Base-by-base conservation (phyloP, 2,113 vertebrate species). In the Nipponia nippon region DNA sequence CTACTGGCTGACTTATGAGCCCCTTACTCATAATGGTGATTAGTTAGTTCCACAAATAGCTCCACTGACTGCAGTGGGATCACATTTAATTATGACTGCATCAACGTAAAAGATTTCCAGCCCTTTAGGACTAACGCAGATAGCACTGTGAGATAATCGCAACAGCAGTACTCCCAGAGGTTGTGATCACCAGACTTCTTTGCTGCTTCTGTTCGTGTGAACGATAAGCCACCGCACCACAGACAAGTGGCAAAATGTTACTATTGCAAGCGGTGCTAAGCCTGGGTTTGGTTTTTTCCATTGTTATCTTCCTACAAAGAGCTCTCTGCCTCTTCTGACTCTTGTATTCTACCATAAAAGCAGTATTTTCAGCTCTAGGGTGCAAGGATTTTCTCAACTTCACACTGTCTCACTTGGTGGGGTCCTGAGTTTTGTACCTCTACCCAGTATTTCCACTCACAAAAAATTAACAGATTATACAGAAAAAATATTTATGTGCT, bases 81-180 rank as follows among this genome's bases (percentile, higher is more conserved):
- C 91, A 90, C 84, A 76, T 95, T 92, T 94, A 94, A 93, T 91
- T 95, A 93, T 84, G 83, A 95, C 95, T 97, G 47, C 92, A 89
- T 75, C 90, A 81, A 34, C 0, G 6, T 89, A 67, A 87, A 94
- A 93, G 50, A 66, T 95, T 90, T 91, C 84, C 84, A 73, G 70
- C 58, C 84, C 77, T 69, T 72, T 30, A 69, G 81, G 65, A 95
- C 47, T 69, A 87, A 94, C 1, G 2, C 62, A 95, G 65, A 92
- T 70, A 83, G 66, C 1, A 13, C 59, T 66, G 46, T 77, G 87
- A 95, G 78, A 91, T 87, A 89, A 95, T 73, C 19, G 8, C 42
- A 62, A 34, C n/a, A 63, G 71, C 66, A 58, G 32, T 23, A 40
- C 75, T 91, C 87, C 75, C 84, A 69, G 87, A 67, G 82, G 58